Percentiles rank a stretch among this genome's conserved stretches.
Conservation (phyloP, 2,888 invertebrate species). For the Thymelicus lineola region DNA sequence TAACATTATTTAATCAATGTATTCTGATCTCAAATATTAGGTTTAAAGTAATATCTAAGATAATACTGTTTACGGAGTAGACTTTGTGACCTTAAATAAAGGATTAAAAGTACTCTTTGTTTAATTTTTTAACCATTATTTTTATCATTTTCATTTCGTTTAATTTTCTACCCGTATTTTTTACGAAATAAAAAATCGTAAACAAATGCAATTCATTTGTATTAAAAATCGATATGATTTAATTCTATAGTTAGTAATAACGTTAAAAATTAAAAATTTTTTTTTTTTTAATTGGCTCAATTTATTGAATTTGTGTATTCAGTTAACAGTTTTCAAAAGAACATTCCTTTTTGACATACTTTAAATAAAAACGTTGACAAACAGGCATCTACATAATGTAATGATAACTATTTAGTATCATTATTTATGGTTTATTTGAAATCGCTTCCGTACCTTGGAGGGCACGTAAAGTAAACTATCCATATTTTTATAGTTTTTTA, state of each 20-base stretch:
- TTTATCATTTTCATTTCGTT: neutral
- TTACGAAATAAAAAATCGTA: neutral
- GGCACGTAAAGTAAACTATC: too few relatives aligned
- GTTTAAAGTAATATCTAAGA: constrained; percentile 11
- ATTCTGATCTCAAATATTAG: constrained; percentile 16
- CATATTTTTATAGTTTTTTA: too few relatives aligned
- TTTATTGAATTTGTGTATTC: neutral
- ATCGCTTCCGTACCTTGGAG: too few relatives aligned
- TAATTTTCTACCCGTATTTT: constrained; percentile 37
- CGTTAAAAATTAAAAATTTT: too few relatives aligned
- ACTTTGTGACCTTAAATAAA: constrained; percentile 16
- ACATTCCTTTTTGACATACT: constrained; percentile 8
- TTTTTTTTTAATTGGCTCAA: too few relatives aligned
- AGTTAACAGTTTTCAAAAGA: neutral
- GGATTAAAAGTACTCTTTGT: constrained; percentile 18
- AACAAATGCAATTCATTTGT: too few relatives aligned
- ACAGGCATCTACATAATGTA: neutral
- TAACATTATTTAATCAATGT: neutral
- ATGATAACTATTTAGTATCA: neutral
- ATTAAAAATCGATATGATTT: too few relatives aligned
- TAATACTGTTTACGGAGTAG: constrained; percentile 1
- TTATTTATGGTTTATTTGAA: too few relatives aligned
- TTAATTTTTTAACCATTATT: constrained; percentile 7
- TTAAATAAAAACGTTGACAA: neutral
- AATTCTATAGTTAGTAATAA: too few relatives aligned